Base-by-base conservation (phyloP, 2,113 vertebrate species). In the Pachypanchax playfairii region DNA sequence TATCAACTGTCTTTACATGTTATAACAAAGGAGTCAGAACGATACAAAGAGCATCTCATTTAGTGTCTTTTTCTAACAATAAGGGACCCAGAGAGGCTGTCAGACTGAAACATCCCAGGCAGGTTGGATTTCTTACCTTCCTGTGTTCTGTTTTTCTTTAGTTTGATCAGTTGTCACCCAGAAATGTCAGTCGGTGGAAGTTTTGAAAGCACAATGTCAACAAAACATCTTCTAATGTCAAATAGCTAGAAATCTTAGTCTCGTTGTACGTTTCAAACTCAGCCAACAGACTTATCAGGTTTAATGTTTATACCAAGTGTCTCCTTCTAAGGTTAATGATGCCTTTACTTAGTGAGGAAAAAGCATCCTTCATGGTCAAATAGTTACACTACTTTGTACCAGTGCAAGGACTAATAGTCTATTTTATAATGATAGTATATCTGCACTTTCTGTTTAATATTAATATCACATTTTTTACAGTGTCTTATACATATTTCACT, bases 301-400 rank as follows among this genome's bases (percentile, higher is more conserved):
- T 47, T 47, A 28, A 36, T 44, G 46, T 69, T 48, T 10, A 41
- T 31, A 9, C 28, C 62, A 33, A 29, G 25, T 42, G 33, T 51
- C 54, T 46, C 71, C 41, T 12, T 48, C 41, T 15, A 7, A 48
- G 64, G 38, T 63, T 31, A 49, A 66, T 62, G 39, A 42, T 7
- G 29, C 15, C 54, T 11, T 36, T 58, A 35, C 52, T 42, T 70
- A 76, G 67, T 55, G 77, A 77, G 22, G 33, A 68, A 70, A 8
- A 21, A 72, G 61, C 50, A 60, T 11, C 29, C 18, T 53, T 68
- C 42, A 61, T 15, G 57, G 48, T 49, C 11, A 47, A 49, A 21
- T 11, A 55, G 15, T 65, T 11, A 13, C 22, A 4, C 17, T 10
- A 38, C 24, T 28, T 54, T 28, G 35, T 38, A 20, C 12, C 35